Conservation (phyloP, 92 coral and sea anemone species). For the Micromussa lordhowensis region DNA sequence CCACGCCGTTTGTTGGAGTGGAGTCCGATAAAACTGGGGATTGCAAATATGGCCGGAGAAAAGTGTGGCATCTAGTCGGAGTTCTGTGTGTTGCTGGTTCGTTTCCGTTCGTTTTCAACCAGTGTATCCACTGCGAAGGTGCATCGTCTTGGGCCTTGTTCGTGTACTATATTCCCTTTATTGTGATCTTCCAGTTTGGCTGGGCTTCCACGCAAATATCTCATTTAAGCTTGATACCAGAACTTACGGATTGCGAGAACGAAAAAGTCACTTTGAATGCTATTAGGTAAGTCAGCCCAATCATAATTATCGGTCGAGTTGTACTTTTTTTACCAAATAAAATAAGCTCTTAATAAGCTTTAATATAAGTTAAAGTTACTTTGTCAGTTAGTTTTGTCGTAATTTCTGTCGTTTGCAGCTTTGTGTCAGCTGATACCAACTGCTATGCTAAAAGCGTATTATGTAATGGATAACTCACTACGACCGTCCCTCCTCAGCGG, state of each 20-base stretch:
- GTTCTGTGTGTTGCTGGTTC: conserved; percentile 82
- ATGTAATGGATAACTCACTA: too few species aligned
- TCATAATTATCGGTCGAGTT: neutral
- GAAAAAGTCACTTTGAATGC: conserved; percentile 89
- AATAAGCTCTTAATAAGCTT: too few species aligned
- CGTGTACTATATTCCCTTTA: conserved; percentile 84
- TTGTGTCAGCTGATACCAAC: too few species aligned
- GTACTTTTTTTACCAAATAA: too few species aligned
- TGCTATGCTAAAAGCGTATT: too few species aligned
- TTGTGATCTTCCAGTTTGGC: conserved; percentile 95
- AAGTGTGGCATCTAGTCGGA: conserved; percentile 94
- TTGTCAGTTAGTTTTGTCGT: too few species aligned
- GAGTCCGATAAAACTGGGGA: conserved; percentile 94
- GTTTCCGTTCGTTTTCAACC: conserved; percentile 92
- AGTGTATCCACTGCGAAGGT: conserved; percentile 78
- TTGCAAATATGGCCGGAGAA: conserved; percentile 85
- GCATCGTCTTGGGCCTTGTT: conserved; percentile 69
- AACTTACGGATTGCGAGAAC: conserved; percentile 77
- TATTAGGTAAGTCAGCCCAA: conserved; percentile 68
- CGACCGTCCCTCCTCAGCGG: too few species aligned
- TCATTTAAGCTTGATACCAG: conserved; percentile 95
- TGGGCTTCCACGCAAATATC: conserved; percentile 99
- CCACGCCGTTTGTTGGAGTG: conserved; percentile 96
- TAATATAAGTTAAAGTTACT: too few species aligned
- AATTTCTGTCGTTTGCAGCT: too few species aligned